These are phyloP conservation scores for Zaprionus camerounensis DNA, from an alignment of 1,140 invertebrate genomes.

Conservation along the genomic window DNA sequence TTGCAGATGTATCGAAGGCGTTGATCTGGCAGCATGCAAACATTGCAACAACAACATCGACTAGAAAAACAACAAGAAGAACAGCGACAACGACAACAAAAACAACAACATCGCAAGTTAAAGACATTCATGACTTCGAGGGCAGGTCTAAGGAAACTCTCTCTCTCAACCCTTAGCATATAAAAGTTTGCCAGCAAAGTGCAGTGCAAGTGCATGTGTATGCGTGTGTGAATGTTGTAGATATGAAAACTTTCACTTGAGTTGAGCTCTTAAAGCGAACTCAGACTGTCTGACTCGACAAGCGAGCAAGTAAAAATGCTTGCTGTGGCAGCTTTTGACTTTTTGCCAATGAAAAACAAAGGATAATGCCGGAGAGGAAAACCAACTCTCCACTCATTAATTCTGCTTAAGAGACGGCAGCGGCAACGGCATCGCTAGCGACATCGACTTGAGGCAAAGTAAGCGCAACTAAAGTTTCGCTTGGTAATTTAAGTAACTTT, in stretches of 20 bases:
- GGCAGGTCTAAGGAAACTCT: slow-evolving; percentile 6
- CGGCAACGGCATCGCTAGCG: neutral
- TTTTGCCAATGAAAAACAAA: slow-evolving; percentile 37
- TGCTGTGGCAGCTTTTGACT: slow-evolving; percentile 48
- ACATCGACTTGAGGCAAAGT: slow-evolving; percentile 39
- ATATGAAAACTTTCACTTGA: slow-evolving; percentile 42
- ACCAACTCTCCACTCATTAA: slow-evolving; percentile 60
- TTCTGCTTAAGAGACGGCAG: slow-evolving; percentile 64
- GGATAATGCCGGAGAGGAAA: slow-evolving; percentile 25
- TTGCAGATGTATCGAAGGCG: slow-evolving; percentile 25
- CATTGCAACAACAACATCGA: slow-evolving; percentile 1
- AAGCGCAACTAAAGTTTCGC: slow-evolving; percentile 63
- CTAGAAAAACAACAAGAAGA: neutral
- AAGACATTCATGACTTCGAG: slow-evolving; percentile 29
- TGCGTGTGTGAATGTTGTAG: neutral
- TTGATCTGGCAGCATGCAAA: slow-evolving; percentile 32
- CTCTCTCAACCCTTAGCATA: neutral
- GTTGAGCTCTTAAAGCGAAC: slow-evolving; percentile 22
- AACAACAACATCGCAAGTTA: slow-evolving; percentile 29
- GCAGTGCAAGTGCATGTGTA: slow-evolving; percentile 23
- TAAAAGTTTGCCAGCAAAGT: slow-evolving; percentile 19
- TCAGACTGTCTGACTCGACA: slow-evolving; percentile 15
- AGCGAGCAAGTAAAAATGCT: slow-evolving; percentile 31
- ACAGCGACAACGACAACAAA: neutral
- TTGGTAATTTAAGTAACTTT: slow-evolving; percentile 75